Evolutionary conservation across 2,888 invertebrate genomes (phyloP), one percentile per base, ranked within the genome.

Genomic region (Erpobdella octoculata): DNA sequence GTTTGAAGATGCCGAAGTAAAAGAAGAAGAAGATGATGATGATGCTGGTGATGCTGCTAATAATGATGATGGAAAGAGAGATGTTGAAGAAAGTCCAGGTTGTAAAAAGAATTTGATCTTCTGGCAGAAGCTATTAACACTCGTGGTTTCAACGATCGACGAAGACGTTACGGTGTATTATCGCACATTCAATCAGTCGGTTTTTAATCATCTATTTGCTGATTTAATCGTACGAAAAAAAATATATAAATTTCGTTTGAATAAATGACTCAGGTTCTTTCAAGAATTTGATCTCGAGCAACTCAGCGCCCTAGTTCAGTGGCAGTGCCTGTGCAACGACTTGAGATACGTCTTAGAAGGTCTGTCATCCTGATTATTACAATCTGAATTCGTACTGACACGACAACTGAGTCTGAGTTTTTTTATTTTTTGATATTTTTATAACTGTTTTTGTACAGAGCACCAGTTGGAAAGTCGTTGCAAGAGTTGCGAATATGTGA

Each of bases 401-500:
- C 18, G 21, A 46, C 5, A 46, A n/a, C 21, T 46, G 3, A n/a
- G 5, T 46, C 18, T 21, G 5, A 46, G 28, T n/a, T n/a, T n/a
- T n/a, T n/a, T n/a, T n/a, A n/a, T n/a, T n/a, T n/a, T n/a, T n/a
- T n/a, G n/a, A n/a, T n/a, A n/a, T n/a, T n/a, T n/a, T n/a, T n/a
- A n/a, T n/a, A n/a, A n/a, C n/a, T n/a, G n/a, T 15, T 61, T 76
- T 77, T 46, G 74, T 74, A 46, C 78, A 85, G 97, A 97, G 81
- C 98, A 98, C 81, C 96, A 96, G 83, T 91, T 92, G 81, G 80
- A 92, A 82, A 87, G 95, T 59, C 87, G 92, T 35, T 97, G 97
- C 88, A 94, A 94, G 85, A 95, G 94, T 77, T 94, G 95, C 71
- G 95, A 93, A 69, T 99, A 98, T 83, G 98, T 98, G 97, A 99